Percentiles rank a stretch among this genome's conserved stretches.
Conservation (phyloP, 2,888 invertebrate species). For the Eustalomyia histrio region DNA sequence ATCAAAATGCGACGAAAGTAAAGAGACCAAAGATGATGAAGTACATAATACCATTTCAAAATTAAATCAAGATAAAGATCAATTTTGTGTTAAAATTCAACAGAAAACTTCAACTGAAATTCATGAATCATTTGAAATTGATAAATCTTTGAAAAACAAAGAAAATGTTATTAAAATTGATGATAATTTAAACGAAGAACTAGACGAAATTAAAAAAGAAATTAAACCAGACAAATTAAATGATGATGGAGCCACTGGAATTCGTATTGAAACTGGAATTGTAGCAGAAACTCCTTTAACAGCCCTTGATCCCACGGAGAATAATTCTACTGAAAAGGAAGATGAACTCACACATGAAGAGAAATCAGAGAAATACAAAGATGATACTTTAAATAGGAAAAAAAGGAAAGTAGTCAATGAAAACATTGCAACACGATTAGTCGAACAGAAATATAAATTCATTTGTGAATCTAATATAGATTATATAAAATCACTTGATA, state of each 20-base stretch:
- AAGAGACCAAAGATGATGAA: not conserved
- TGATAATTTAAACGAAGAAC: not conserved
- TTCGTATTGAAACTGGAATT: not conserved
- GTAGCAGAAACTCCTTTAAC: not conserved
- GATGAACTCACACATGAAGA: not conserved
- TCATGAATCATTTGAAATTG: not conserved
- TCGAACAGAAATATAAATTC: not conserved
- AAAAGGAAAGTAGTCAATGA: not conserved
- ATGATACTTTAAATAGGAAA: not conserved
- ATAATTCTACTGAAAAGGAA: not conserved
- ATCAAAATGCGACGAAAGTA: too few relatives aligned
- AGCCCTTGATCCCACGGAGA: too few relatives aligned
- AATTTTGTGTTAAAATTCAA: not conserved
- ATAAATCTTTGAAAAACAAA: not conserved
- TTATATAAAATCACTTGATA: not conserved
- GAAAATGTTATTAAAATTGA: not conserved
- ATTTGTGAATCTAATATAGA: not conserved
- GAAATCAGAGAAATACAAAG: not conserved
- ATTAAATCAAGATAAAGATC: not conserved
- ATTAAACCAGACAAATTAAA: not conserved
- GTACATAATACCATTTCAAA: not conserved
- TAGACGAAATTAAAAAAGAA: not conserved
- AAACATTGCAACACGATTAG: not conserved
- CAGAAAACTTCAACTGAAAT: not conserved
- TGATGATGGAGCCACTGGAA: not conserved